These are phyloP conservation scores for Micrasema longulum DNA, from an alignment of 1,140 invertebrate genomes.

Conservation along the genomic window DNA sequence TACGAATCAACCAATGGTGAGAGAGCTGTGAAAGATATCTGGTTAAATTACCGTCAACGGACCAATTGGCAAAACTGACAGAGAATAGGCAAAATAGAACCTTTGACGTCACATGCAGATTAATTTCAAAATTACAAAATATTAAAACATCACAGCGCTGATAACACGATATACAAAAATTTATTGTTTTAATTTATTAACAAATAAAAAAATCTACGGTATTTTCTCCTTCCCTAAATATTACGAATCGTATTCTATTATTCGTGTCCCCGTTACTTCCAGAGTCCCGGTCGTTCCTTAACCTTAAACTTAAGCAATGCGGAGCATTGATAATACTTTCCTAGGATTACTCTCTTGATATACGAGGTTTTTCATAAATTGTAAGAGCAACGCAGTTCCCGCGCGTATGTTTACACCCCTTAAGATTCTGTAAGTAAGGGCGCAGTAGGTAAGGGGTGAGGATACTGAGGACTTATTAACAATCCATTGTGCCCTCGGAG, in stretches of 20 bases:
- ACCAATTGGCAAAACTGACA: too few species aligned
- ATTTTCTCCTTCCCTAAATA: too few species aligned
- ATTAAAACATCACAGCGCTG: too few species aligned
- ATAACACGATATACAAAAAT: too few species aligned
- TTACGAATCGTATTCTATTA: background rate
- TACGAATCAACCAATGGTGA: too few species aligned
- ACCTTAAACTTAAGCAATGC: constrained; percentile 9
- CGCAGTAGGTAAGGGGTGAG: constrained; percentile 13
- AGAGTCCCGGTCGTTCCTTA: constrained; percentile 11
- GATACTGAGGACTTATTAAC: constrained; percentile 51
- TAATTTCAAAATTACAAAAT: too few species aligned
- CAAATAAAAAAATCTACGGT: too few species aligned
- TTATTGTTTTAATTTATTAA: too few species aligned
- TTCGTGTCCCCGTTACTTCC: constrained; percentile 5
- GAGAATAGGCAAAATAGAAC: too few species aligned
- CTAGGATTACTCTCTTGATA: constrained; percentile 40
- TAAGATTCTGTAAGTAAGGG: constrained; percentile 26
- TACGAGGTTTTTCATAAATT: constrained; percentile 43
- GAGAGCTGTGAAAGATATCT: too few species aligned
- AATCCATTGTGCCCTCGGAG: constrained; percentile 51
- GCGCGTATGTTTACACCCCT: constrained; percentile 40
- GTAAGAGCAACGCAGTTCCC: constrained; percentile 9
- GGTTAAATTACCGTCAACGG: too few species aligned
- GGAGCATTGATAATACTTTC: constrained; percentile 22
- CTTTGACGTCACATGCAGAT: too few species aligned